phyloP scores from a whole-genome alignment of 2,888 invertebrate species.

The Electrophaes corylata region DNA sequence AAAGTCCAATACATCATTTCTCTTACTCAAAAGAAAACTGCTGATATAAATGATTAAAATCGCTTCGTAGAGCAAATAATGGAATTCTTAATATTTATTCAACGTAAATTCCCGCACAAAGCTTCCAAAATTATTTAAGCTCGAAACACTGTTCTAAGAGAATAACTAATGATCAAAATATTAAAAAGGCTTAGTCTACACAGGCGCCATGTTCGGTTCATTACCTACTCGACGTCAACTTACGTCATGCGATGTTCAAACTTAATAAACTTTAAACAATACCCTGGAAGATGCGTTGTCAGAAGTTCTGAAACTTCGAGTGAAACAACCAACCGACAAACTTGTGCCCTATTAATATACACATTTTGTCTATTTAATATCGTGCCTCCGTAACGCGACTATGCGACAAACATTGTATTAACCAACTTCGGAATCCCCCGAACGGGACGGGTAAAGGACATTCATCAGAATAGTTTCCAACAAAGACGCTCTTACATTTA shows the following conservation, averaged over 20 bases:
- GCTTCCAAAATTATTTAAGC: conserved; percentile 40
- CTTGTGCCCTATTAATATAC: conserved; percentile 71
- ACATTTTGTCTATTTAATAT: conserved; percentile 70
- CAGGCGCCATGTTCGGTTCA: conserved; percentile 58
- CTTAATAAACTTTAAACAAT: conserved; percentile 82
- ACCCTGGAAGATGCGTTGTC: conserved; percentile 77
- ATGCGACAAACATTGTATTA: conserved; percentile 42
- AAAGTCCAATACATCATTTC: conserved; percentile 30
- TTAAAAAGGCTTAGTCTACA: conserved; percentile 46
- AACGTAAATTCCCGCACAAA: conserved; percentile 36
- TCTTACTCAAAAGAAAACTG: conserved; percentile 35
- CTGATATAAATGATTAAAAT: conserved; percentile 39
- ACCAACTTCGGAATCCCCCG: conserved; percentile 39
- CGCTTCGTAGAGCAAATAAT: conserved; percentile 37
- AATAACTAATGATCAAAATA: conserved; percentile 46
- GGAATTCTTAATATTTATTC: conserved; percentile 41
- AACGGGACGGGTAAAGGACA: conserved; percentile 48
- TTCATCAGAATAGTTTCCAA: conserved; percentile 59
- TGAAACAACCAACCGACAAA: conserved; percentile 67
- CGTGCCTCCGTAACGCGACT: conserved; percentile 46
- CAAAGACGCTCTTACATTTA: conserved; percentile 62
- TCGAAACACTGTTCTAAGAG: conserved; percentile 38
- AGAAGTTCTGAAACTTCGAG: conserved; percentile 72
- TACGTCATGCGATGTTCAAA: conserved; percentile 74
- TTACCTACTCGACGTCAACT: conserved; percentile 69